Base-by-base conservation (phyloP, 2,113 vertebrate genomes). In the Alethe castanea region DNA sequence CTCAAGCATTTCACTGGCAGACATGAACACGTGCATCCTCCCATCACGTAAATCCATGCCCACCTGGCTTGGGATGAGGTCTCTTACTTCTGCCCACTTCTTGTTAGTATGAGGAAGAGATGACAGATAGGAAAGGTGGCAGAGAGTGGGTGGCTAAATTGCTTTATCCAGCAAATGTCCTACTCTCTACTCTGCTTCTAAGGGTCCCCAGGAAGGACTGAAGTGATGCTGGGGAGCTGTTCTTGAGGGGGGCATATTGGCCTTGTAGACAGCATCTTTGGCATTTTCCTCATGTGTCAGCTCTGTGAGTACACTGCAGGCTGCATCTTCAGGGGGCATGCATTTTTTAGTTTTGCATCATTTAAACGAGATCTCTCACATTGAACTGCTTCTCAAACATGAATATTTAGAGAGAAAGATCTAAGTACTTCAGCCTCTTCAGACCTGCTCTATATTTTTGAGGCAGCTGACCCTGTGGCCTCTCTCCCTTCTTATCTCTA, bases 221-320 rank as follows among this genome's bases (percentile, higher is more conserved):
- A 67, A 81, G 7, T 53, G 40, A 53, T 0, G 0, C 9, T 25
- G 8, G 6, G 33, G 29, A 67, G 9, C 11, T 44, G 16, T 19
- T 89, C 50, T 66, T 5, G 5, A 14, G 14, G 24, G 24, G 19
- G 3, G 3, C 1, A 0, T 19, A 25, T 28, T 70, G 12, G 29
- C 33, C 29, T 33, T 29, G 11, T 12, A 42, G 56, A 28, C 10
- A 70, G 14, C 3, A 48, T 12, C 33, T 65, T 69, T 28, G 31
- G 7, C 3, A 48, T 73, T 86, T 73, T 78, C 26, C 22, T 31
- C 2, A 2, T 52, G 54, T 60, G 44, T 47, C 20, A 71, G 4
- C 45, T 59, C 52, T 56, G 4, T 57, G 42, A 54, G 14, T 23
- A 15, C 9, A 9, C 24, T 67, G 54, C 20, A 86, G 67, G 33